phyloP scores from a whole-genome alignment of 2,888 invertebrate genomes.

The Melikaiella ostensackeni region DNA sequence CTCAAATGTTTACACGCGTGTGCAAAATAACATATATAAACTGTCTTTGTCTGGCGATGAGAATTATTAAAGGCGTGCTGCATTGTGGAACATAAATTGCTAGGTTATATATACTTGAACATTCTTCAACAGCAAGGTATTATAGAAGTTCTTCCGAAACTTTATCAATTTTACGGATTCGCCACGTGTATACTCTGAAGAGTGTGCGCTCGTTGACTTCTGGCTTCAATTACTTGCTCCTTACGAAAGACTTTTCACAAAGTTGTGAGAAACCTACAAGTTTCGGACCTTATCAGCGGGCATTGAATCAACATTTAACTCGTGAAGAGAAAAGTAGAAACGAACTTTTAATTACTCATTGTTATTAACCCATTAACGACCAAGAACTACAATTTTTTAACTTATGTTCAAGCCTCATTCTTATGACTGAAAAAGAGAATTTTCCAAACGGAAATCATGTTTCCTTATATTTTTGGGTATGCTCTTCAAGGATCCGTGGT shows the following conservation, averaged over 20 bases:
- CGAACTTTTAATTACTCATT: neutral
- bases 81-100: slow-evolving; percentile 70
- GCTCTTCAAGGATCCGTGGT: no score
- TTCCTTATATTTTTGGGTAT: no score
- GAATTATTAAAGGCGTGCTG: slow-evolving; percentile 47
- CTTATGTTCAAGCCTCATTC: no score
- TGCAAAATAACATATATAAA: slow-evolving; percentile 20
- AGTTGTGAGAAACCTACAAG: slow-evolving; percentile 48
- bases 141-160: slow-evolving; percentile 75
- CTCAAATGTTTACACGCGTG: no score
- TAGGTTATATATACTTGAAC: slow-evolving; percentile 70
- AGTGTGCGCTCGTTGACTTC: slow-evolving; percentile 57
- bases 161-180: slow-evolving; percentile 77
- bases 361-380: no score
- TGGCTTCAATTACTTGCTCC: slow-evolving; percentile 56
- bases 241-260: slow-evolving; percentile 45
- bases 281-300: slow-evolving; percentile 25
- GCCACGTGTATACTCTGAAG: slow-evolving; percentile 59
- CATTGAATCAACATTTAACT: neutral
- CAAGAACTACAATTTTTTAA: no score
- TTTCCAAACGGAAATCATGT: no score
- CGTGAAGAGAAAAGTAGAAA: neutral
- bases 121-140: slow-evolving; percentile 72
- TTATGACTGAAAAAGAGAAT: no score
- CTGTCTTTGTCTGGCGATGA: slow-evolving; percentile 40